Evolutionary conservation across 2,888 invertebrate genomes (phyloP), one percentile per base, ranked within the genome.

Genomic region (Parasteatoda lunata): DNA sequence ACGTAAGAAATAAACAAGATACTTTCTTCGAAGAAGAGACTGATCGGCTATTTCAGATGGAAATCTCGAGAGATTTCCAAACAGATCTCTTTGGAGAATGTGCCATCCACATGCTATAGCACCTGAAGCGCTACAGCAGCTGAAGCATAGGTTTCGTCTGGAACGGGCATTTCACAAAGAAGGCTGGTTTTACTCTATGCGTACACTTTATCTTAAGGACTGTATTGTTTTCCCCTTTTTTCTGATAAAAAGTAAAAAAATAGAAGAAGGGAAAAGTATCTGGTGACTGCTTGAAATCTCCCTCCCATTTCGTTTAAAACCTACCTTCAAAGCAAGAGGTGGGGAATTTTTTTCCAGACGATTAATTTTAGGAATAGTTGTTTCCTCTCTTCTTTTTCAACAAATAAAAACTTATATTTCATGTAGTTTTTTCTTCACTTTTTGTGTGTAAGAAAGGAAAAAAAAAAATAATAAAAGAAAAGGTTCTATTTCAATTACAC

Each of bases 11-110:
- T 30, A 70, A 78, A 78, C 52, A 81, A 81, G 73, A 30, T 66
- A 69, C 13, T 15, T n/a, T 47, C 9, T 45, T 13, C 73, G 51
- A 66, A 48, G 54, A 15, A 65, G 80, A 85, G 85, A 85, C 71
- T 71, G 85, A 85, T 80, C 85, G 80, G 76, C 80, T 71, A 76
- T 79, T 85, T 76, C 68, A 59, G 66, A 85, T 85, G 76, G 80
- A 79, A 80, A 80, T 80, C 80, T 80, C 85, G n/a, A 15, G 80
- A 71, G 85, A 84, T 49, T 59, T 72, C 59, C 72, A 51, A 84
- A 71, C 78, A 84, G 75, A 79, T 75, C 73, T 79, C 79, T 84
- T 30, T 64, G 49, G 48, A 45, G 30, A 75, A 64, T 30, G 65
- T 77, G 79, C 80, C 79, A 84, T 71, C 71, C 65, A 64, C 80